Evolutionary conservation across 2,888 invertebrate genomes (phyloP).

Genomic region (Stictocephala bisonia): DNA sequence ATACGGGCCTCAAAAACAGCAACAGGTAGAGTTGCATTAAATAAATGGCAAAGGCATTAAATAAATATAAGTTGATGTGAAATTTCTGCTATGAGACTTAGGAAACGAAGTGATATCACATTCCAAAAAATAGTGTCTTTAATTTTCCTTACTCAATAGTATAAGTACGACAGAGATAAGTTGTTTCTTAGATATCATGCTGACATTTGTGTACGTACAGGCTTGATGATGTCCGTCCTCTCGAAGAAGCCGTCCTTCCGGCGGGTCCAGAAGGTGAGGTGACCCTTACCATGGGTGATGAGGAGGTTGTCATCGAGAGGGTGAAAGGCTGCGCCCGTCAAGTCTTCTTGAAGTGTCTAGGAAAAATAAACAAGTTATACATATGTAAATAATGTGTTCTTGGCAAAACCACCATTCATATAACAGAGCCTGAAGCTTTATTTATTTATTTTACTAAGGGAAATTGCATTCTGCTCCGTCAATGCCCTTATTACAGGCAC

Average conservation of each 20-base stretch:
- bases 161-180: no score
- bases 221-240: slow-evolving; percentile 88
- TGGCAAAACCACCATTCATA: not conserved
- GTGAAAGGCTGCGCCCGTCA: slow-evolving; percentile 91
- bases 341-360: slow-evolving; percentile 88
- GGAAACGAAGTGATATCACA: no score
- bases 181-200: no score
- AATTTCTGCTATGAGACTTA: no score
- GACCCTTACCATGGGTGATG: slow-evolving; percentile 91
- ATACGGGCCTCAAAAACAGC: no score
- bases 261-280: slow-evolving; percentile 92
- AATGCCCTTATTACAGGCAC: no score
- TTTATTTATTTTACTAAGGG: not conserved
- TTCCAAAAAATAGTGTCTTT: not conserved
- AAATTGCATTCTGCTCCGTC: no score
- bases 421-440: not conserved
- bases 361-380: slow-evolving; percentile 53
- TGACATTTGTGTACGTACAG: slow-evolving; percentile 68
- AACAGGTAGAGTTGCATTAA: no score
- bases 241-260: slow-evolving; percentile 92
- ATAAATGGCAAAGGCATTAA: no score
- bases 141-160: no score
- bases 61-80: no score
- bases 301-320: slow-evolving; percentile 91
- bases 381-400: not conserved